Evolutionary conservation across 1,140 invertebrate species (phyloP).

Genomic region (Drosophila malerkotliana): DNA sequence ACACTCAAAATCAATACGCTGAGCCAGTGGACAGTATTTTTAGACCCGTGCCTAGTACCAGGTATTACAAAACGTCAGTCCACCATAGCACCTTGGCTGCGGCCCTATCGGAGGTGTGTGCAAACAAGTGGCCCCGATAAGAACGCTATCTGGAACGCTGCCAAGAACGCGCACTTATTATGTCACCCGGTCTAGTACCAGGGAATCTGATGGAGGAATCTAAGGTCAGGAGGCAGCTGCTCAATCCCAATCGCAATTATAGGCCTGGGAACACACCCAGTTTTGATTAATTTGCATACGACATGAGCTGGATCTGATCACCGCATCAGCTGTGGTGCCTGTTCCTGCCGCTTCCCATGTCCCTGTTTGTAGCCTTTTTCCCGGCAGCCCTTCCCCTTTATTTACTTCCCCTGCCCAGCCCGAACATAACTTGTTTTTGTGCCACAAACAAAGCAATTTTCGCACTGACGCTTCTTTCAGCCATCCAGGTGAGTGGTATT

Average conservation of each 20-base stretch:
- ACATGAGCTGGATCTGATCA: constrained; percentile 71
- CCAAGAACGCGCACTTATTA: constrained; percentile 19
- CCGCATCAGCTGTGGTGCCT: constrained; percentile 59
- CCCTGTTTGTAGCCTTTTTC: neutral
- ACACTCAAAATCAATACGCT: constrained; percentile 32
- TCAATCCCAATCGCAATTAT: constrained; percentile 44
- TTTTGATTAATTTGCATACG: constrained; percentile 77
- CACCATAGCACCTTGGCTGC: constrained; percentile 13
- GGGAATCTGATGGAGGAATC: constrained; percentile 19
- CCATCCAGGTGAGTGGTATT: constrained; percentile 28
- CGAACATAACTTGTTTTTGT: constrained; percentile 64
- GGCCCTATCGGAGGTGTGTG: constrained; percentile 15
- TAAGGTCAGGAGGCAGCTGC: neutral
- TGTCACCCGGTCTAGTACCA: constrained; percentile 12
- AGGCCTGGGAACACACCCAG: constrained; percentile 23
- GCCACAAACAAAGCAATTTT: constrained; percentile 80
- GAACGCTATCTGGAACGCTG: constrained; percentile 26
- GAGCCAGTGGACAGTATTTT: constrained; percentile 22
- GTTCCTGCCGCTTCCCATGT: neutral
- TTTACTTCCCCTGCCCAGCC: constrained; percentile 1
- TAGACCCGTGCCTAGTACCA: constrained; percentile 26
- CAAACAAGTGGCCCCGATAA: constrained; percentile 44
- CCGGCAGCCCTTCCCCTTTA: neutral
- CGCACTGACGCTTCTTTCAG: constrained; percentile 65
- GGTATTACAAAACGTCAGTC: constrained; percentile 34